A percentile compares a stretch with the other conserved stretches of the same genome.
phyloP scores from a whole-genome alignment of 2,113 vertebrate species.

The Gallinago undulata region DNA sequence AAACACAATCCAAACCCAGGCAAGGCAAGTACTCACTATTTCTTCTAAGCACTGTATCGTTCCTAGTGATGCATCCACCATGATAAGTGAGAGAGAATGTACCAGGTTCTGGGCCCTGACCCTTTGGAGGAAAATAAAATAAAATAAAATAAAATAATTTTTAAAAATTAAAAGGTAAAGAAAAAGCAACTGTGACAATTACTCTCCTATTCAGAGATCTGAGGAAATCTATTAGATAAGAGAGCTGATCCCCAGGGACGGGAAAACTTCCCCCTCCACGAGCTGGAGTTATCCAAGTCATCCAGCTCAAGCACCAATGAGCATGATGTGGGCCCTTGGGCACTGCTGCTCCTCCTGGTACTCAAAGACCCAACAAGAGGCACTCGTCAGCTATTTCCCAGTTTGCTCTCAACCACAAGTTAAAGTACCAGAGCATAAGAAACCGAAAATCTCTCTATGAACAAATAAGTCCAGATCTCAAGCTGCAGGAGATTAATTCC shows the following conservation, averaged over 20 bases:
- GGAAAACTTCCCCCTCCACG: not conserved
- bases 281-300: not conserved
- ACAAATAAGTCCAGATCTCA: not conserved
- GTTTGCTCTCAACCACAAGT: not conserved
- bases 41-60: conserved; percentile 92
- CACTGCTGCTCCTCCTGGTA: not conserved
- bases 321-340: not conserved
- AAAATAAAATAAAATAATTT: not conserved
- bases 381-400: not conserved
- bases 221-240: not conserved
- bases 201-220: not conserved
- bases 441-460: not conserved
- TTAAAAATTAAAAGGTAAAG: not conserved
- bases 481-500: not conserved
- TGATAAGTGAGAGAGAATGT: conserved; percentile 85
- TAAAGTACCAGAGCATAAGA: not conserved
- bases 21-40: conserved; percentile 83
- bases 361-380: not conserved
- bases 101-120: conserved; percentile 85
- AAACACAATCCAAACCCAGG: not conserved
- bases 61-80: conserved; percentile 86
- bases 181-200: not conserved
- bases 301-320: not conserved
- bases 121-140: conserved; percentile 66
- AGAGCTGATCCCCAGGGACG: not conserved